phyloP scores from a whole-genome alignment of 2,797 vertebrate genomes.

The Helarctos malayanus region DNA sequence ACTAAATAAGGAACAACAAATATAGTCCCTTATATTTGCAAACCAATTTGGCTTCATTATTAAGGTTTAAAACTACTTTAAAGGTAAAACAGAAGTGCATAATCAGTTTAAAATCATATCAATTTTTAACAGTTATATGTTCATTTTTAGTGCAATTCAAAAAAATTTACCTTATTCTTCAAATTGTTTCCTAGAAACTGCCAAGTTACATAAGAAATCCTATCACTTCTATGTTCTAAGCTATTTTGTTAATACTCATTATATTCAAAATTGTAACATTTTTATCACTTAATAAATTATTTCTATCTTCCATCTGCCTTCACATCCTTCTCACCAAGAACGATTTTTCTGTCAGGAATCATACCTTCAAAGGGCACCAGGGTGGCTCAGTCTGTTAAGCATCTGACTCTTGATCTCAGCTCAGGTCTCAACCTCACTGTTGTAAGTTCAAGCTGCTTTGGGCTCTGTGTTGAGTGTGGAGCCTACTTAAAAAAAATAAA shows the following conservation, averaged over 20 bases:
- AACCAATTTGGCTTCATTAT: neutral
- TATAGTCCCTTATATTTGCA: neutral
- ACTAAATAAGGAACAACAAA: neutral
- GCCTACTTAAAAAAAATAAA: too few species aligned
- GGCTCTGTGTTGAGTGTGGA: too few species aligned
- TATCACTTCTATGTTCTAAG: neutral
- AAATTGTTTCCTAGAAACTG: neutral
- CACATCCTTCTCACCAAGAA: neutral
- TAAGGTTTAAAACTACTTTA: neutral
- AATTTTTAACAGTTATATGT: neutral
- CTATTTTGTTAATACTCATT: neutral
- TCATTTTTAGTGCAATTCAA: neutral
- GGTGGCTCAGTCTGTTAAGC: neutral
- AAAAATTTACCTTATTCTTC: neutral
- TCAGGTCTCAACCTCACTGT: neutral
- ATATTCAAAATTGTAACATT: neutral
- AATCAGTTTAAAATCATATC: neutral
- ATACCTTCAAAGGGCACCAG: neutral
- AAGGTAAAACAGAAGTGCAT: neutral
- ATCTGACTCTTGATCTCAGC: neutral
- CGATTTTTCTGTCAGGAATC: neutral
- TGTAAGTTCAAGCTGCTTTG: too few species aligned
- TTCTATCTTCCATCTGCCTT: neutral
- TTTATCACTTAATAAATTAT: neutral
- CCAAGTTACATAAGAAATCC: neutral